Conservation (phyloP, 2,797 vertebrate species). For the Hyperoplus immaculatus region DNA sequence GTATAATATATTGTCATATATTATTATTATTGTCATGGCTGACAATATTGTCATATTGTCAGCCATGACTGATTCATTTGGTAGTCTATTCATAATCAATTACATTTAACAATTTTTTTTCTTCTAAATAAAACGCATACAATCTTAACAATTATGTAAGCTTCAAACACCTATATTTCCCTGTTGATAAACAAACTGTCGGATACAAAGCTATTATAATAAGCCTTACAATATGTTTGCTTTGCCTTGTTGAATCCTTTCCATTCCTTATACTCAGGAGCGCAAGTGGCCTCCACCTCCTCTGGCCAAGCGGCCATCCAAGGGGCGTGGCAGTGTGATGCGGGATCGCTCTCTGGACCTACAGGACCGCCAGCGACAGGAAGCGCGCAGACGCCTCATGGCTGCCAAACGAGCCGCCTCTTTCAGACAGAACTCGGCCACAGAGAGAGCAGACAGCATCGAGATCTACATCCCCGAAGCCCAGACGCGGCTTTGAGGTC, state of each 20-base stretch:
- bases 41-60: too few species aligned
- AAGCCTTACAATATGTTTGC: background rate
- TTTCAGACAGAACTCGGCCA: conserved; percentile 96
- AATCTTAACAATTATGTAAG: too few species aligned
- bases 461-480: conserved; percentile 99
- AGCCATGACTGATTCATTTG: too few species aligned
- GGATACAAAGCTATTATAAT: background rate
- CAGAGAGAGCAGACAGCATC: conserved; percentile 98
- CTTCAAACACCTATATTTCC: too few species aligned
- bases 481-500: conserved; percentile 97
- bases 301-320: conserved; percentile 93
- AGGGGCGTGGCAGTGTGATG: conserved; percentile 91
- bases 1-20: too few species aligned
- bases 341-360: conserved; percentile 97
- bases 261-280: conserved; percentile 74
- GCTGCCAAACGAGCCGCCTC: conserved; percentile 97
- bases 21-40: too few species aligned
- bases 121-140: too few species aligned
- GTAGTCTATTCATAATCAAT: too few species aligned
- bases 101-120: too few species aligned
- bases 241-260: conserved; percentile 1
- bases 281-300: conserved; percentile 92
- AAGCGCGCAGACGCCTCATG: conserved; percentile 95
- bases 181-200: background rate
- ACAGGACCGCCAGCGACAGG: conserved; percentile 96